These are phyloP conservation scores for Keiferia lycopersicella DNA, from an alignment of 2,888 invertebrate genomes.

Conservation along the genomic window DNA sequence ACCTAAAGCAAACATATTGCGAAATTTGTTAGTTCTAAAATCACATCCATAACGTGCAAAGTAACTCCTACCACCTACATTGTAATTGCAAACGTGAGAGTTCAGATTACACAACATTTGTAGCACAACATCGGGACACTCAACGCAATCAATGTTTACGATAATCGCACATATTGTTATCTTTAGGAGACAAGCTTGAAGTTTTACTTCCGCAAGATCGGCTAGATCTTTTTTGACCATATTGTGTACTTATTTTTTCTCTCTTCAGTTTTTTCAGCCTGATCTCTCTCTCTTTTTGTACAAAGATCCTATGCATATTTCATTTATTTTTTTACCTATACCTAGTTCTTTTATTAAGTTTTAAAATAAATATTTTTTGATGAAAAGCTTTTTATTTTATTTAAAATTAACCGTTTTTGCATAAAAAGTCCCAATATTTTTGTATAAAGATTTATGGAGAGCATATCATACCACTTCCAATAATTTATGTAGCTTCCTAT, in stretches of 20 bases:
- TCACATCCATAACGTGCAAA: conserved; percentile 19
- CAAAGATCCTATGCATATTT: no score
- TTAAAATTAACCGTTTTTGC: no score
- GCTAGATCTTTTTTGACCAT: no score
- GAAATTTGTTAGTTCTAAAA: conserved; percentile 15
- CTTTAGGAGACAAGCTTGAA: conserved; percentile 35
- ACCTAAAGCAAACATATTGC: conserved; percentile 6
- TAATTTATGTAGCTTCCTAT: background rate
- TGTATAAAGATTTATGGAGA: background rate
- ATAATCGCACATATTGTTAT: conserved; percentile 42
- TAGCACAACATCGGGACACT: conserved; percentile 18
- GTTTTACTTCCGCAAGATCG: background rate
- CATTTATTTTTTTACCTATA: no score
- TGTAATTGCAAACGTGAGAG: conserved; percentile 34
- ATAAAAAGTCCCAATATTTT: no score
- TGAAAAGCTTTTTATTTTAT: no score
- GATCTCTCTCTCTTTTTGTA: no score
- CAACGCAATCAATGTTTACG: conserved; percentile 45
- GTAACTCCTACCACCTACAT: conserved; percentile 27
- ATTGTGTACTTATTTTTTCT: no score
- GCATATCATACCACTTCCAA: background rate
- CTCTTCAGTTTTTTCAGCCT: no score
- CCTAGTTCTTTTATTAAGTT: no score
- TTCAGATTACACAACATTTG: conserved; percentile 37
- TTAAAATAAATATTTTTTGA: no score